Base-by-base conservation (phyloP, 2,113 vertebrate species). In the Paraplagusia blochii region DNA sequence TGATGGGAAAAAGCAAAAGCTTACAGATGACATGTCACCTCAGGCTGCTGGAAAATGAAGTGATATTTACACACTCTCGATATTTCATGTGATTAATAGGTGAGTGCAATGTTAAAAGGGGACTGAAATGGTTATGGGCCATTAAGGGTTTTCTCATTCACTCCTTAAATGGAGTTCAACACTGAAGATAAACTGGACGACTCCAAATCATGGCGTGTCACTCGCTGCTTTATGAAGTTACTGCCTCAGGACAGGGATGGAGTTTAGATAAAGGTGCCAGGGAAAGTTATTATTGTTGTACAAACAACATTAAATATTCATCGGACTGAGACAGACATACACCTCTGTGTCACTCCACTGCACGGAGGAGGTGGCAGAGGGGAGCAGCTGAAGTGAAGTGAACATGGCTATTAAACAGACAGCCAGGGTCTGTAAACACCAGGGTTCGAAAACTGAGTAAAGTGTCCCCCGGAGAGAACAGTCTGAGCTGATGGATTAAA, bases 281-380 rank as follows among this genome's bases (percentile, higher is more conserved):
- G 63, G 54, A 53, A 72, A 67, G 55, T 60, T 44, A 44, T 63
- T 40, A n/a, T 38, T 71, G 44, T 46, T 68, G 65, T 62, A 49
- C 67, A 79, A 78, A 72, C 69, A 55, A 19, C 44, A 74, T 83
- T 55, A 84, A 77, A 82, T 66, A 76, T 81, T 58, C 63, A 81
- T 79, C 12, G 12, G 11, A 29, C 14, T 11, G 12, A 15, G 19
- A 53, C 45, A 38, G 44, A 58, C 44, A 42, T 40, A 67, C 22
- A 60, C 52, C 16, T 64, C 44, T 40, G 22, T 63, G 60, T 34
- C 13, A 45, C 57, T 66, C n/a, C 11, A 18, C 40, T 51, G 7
- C 53, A 57, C 29, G 7, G 49, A 65, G 55, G 29, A 40, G 13
- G 11, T 51, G 14, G 34, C 53, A 15, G 34, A 47, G 17, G 33